Base-by-base conservation (phyloP, 2,113 vertebrate genomes). In the Nipponia nippon region DNA sequence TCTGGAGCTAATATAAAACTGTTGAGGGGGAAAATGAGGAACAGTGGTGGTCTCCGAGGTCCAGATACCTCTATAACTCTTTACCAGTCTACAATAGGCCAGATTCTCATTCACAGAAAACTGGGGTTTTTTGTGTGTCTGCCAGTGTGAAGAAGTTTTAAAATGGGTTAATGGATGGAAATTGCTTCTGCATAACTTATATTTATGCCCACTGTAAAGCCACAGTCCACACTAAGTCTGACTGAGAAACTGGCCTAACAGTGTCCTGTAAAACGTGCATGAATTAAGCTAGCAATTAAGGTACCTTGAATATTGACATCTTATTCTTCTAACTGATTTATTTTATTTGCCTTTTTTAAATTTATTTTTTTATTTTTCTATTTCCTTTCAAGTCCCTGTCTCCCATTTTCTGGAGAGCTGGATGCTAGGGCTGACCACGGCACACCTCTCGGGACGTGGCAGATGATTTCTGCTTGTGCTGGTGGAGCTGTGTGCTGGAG, bases 381-480 rank as follows among this genome's bases (percentile, higher is more conserved):
- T 34, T 69, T 53, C 29, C 53, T 69, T 72, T 53, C 1, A 65
- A 58, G 49, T 15, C 55, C 22, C 44, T 30, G 10, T 63, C 58
- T 78, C 30, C 53, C 11, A 0, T 47, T 72, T 40, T 42, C 38
- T 4, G 4, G n/a, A 25, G 40, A 23, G 29, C 1, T 42, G 42
- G 30, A 3, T 46, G n/a, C 16, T 65, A 7, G 71, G 18, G 36
- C 34, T 20, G 38, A 6, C 11, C 36, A 1, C 34, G 3, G 34
- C 1, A 2, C 7, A 1, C 32, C 47, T n/a, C 62, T 65, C 2
- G 14, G 56, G 32, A 42, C 4, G 13, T 6, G 34, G 71, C 27
- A 38, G 72, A 5, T 27, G 58, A 29, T 30, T 40, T 30, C 50
- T 18, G 46, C 32, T 32, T 27, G 12, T 13, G 72, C 58, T 4